Evolutionary conservation across 64 coral and sea anemone species (phyloP), one percentile per base, ranked within the genome.

Genomic region (Pocillopora verrucosa): DNA sequence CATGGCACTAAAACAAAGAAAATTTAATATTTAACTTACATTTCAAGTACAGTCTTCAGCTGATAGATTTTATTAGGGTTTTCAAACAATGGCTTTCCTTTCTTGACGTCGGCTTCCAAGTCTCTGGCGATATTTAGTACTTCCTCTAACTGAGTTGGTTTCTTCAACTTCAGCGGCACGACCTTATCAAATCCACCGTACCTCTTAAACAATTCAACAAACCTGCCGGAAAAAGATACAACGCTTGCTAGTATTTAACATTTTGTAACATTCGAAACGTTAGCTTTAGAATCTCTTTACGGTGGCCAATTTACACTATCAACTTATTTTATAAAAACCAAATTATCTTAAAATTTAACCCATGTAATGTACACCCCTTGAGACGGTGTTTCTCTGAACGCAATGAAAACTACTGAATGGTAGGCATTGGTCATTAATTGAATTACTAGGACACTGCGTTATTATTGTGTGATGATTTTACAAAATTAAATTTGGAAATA

Each of bases 41-140:
- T 98, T 69, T 98, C 95, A 17, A 98, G 60, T 1, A 94, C 95
- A 89, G 80, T 94, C 30, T 94, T 98, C 4, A 98, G 88, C 15
- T 98, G 95, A 24, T 86, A 88, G 24, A 98, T 22, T 74, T 98
- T 98, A 56, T 89, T 91, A 34, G 72, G 88, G 41, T 89, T 98
- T 75, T 98, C 95, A 94, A 98, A 98, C 35, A 94, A 65, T 16
- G 37, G 45, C 62, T 34, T 74, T 2, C 86, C 95, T 36, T 90
- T 87, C 59, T 94, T 86, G 26, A 84, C 62, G 38, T 98, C 83
- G 56, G 80, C 75, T 16, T 94, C 74, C 34, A 98, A 51, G 22
- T 91, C 92, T 25, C 95, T 89, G 57, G 92, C 95, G 69, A 98
- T 98, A 45, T 98, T 88, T 35, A 98, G 76, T 24, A 98, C 85